These are phyloP conservation scores for Xyrauchen texanus DNA, from an alignment of 2,113 vertebrate species.

Conservation along the genomic window DNA sequence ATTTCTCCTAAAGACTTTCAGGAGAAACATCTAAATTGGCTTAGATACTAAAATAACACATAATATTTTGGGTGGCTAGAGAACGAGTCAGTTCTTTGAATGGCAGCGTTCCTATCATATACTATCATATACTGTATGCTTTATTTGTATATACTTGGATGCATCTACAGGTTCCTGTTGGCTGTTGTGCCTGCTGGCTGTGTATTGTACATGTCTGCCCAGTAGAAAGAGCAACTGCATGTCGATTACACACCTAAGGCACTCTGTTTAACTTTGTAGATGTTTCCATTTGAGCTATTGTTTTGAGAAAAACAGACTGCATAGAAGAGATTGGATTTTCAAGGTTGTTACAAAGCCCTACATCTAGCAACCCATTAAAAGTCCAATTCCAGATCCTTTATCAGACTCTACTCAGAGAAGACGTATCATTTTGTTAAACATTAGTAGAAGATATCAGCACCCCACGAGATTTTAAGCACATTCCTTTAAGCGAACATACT, in stretches of 20 bases:
- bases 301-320: slow-evolving; percentile 32
- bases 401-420: background rate
- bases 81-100: background rate
- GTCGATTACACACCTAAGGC: slow-evolving; percentile 3
- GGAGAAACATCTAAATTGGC: too few species aligned
- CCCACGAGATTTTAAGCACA: background rate
- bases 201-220: background rate
- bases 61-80: too few species aligned
- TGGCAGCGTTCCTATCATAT: background rate
- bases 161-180: background rate
- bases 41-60: too few species aligned
- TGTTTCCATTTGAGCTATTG: background rate
- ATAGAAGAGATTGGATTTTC: slow-evolving; percentile 19
- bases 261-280: slow-evolving; percentile 2
- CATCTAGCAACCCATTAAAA: too few species aligned
- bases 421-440: slow-evolving; percentile 1
- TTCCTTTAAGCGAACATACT: slow-evolving; percentile 17
- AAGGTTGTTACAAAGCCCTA: too few species aligned
- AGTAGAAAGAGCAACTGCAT: slow-evolving; percentile 23
- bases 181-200: background rate
- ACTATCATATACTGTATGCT: background rate
- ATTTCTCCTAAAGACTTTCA: too few species aligned
- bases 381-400: background rate
- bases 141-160: background rate
- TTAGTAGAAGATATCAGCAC: background rate